phyloP scores from a whole-genome alignment of 1,140 invertebrate genomes.

The Macrobrachium rosenbergii region DNA sequence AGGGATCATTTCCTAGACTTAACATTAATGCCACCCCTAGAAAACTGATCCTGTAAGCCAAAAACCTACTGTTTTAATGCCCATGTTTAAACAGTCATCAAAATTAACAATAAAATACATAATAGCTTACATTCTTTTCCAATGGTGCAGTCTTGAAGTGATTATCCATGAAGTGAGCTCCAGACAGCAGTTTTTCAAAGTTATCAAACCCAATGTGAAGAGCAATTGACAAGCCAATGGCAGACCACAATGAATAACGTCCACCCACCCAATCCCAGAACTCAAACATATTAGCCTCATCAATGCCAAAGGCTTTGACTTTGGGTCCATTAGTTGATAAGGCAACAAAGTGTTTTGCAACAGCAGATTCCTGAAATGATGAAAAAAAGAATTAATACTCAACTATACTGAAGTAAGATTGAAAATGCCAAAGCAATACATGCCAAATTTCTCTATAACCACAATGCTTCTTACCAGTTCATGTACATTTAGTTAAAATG shows the following conservation, averaged over 20 bases:
- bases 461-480: too few species aligned
- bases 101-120: neutral
- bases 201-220: slow-evolving; percentile 96
- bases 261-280: slow-evolving; percentile 99
- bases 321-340: slow-evolving; percentile 94
- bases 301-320: slow-evolving; percentile 97
- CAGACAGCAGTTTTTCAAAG: slow-evolving; percentile 91
- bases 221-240: slow-evolving; percentile 91
- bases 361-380: slow-evolving; percentile 79
- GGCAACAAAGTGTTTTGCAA: slow-evolving; percentile 98
- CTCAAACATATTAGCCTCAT: slow-evolving; percentile 97
- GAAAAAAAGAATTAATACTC: slow-evolving; percentile 45
- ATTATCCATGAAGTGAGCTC: slow-evolving; percentile 87
- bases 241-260: slow-evolving; percentile 77
- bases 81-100: neutral
- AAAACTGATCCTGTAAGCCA: too few species aligned
- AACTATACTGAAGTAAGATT: neutral
- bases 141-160: slow-evolving; percentile 91
- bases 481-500: too few species aligned
- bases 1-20: too few species aligned
- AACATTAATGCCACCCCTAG: too few species aligned
- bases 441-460: neutral
- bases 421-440: neutral
- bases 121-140: slow-evolving; percentile 88
- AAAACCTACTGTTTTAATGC: neutral